Evolutionary conservation across 2,888 invertebrate genomes (phyloP).

Genomic region (Oligia fasciuncula): DNA sequence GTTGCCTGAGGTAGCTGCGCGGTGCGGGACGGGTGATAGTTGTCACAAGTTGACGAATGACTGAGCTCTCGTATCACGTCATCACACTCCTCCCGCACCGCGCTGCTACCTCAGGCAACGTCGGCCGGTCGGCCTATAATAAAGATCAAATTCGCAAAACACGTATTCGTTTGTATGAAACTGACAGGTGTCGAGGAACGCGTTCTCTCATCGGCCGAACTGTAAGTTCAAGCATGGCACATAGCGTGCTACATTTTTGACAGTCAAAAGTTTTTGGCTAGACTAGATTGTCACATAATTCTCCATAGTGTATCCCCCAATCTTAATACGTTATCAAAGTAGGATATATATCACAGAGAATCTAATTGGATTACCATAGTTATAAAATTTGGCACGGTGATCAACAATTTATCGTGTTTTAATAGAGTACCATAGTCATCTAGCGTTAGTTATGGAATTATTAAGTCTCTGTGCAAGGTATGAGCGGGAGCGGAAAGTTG

Average conservation of each 20-base stretch:
- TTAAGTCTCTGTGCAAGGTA: conserved; percentile 58
- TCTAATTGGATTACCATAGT: conserved; percentile 48
- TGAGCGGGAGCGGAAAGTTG: conserved; percentile 38
- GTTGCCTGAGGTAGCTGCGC: too few species aligned
- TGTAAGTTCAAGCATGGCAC: background rate
- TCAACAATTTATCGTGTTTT: conserved; percentile 73
- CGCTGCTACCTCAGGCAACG: too few species aligned
- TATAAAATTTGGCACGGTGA: conserved; percentile 60
- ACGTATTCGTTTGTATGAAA: too few species aligned
- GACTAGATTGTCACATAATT: background rate
- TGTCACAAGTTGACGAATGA: too few species aligned
- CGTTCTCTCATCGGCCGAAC: too few species aligned
- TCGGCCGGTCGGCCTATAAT: too few species aligned
- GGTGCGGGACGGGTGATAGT: too few species aligned
- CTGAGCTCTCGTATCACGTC: too few species aligned
- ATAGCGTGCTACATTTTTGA: background rate
- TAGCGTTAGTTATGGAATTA: conserved; percentile 75
- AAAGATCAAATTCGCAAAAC: too few species aligned
- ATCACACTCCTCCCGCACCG: too few species aligned
- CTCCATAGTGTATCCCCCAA: background rate
- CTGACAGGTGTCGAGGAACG: too few species aligned
- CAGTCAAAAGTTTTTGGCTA: background rate
- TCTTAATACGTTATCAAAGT: conserved; percentile 21
- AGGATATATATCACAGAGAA: conserved; percentile 13
- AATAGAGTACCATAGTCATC: conserved; percentile 74